Percentiles rank a stretch among this genome's conserved stretches.
Evolutionary conservation across 2,888 invertebrate genomes (phyloP).

Genomic region (Laothoe populi): DNA sequence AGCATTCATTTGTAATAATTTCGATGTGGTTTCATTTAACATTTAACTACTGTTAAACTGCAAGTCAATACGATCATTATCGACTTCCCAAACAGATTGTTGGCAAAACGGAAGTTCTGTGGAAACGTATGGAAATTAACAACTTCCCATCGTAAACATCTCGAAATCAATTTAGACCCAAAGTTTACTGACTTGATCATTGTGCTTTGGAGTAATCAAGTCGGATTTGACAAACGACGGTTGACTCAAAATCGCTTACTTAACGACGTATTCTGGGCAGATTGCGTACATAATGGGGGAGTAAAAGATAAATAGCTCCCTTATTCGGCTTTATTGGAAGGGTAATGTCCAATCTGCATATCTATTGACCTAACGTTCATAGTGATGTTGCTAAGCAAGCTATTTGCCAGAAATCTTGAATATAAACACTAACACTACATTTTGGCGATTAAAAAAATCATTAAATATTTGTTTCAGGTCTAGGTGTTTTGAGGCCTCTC

Average conservation of each 20-base stretch:
- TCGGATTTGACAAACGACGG: conserved; percentile 5
- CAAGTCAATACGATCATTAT: background rate
- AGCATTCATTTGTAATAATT: no score
- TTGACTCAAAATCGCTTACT: background rate
- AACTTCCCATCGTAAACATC: background rate
- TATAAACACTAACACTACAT: background rate
- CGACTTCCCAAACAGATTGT: background rate
- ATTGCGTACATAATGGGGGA: conserved; percentile 5
- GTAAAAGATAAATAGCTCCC: conserved; percentile 1
- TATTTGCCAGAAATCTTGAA: background rate
- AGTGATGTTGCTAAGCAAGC: background rate
- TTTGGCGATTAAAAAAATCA: no score
- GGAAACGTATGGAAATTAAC: conserved; percentile 13
- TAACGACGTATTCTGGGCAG: conserved; percentile 4
- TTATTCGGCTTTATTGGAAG: conserved; percentile 3
- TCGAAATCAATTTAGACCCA: background rate
- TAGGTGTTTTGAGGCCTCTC: no score
- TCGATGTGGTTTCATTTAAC: no score
- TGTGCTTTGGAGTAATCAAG: conserved; percentile 15
- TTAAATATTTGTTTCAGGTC: no score
- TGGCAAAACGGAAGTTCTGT: background rate
- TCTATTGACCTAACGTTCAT: background rate
- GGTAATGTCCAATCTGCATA: conserved; percentile 4
- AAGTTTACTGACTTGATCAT: conserved; percentile 20
- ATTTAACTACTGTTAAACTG: background rate